These are phyloP conservation scores for Lophura swinhoii DNA, from an alignment of 2,797 vertebrate species.

Conservation along the genomic window DNA sequence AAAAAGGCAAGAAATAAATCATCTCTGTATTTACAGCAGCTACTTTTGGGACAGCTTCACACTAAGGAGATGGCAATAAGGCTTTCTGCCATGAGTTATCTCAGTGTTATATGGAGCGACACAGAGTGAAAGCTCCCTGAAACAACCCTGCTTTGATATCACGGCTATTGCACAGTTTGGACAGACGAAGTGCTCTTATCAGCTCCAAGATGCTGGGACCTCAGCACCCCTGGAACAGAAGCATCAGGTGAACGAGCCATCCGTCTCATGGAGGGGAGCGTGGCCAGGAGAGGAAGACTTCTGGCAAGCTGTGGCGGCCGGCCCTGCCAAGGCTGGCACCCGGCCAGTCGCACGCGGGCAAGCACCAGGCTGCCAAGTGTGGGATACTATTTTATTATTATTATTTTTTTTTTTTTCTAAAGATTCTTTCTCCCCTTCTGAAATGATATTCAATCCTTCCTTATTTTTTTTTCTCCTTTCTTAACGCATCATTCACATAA, in stretches of 20 bases:
- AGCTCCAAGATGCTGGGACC: constrained; percentile 26
- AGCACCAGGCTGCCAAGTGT: constrained; percentile 66
- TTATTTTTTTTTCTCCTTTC: not conserved
- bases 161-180: not conserved
- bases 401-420: too few species aligned
- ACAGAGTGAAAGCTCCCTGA: not conserved
- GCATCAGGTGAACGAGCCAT: constrained; percentile 74
- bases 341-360: constrained; percentile 70
- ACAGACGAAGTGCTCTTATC: constrained; percentile 25
- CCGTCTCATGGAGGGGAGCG: constrained; percentile 31
- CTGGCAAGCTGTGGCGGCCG: constrained; percentile 78
- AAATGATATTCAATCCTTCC: constrained; percentile 39
- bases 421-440: constrained; percentile 48
- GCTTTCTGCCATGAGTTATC: not conserved
- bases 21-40: not conserved
- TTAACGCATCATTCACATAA: not conserved
- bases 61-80: not conserved
- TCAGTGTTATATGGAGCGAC: not conserved
- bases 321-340: constrained; percentile 73
- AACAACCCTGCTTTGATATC: not conserved
- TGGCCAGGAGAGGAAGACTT: constrained; percentile 76
- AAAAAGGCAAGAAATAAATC: not conserved
- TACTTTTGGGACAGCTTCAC: not conserved
- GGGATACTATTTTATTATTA: constrained; percentile 60
- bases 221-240: constrained; percentile 31